Evolutionary conservation across 2,797 vertebrate genomes (phyloP).

Genomic region (Pangasius larnaudii): DNA sequence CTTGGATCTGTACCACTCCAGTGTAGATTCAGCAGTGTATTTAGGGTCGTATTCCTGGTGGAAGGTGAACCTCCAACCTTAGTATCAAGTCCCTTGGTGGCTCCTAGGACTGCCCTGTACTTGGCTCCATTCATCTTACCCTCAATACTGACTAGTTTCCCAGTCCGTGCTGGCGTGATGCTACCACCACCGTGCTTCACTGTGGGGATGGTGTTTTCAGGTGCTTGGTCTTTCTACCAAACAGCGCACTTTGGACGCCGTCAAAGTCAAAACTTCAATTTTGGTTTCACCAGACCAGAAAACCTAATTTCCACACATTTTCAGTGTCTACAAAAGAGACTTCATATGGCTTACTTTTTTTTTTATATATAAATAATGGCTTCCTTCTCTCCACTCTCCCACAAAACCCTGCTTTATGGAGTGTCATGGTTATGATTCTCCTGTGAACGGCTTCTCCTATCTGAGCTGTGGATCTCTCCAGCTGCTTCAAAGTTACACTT

Average conservation of each 20-base stretch:
- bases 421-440: not conserved
- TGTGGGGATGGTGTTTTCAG: not conserved
- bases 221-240: not conserved
- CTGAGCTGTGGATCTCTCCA: not conserved
- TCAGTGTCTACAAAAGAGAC: not conserved
- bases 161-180: not conserved
- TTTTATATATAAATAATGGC: not conserved
- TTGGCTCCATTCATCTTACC: not conserved
- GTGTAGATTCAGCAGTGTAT: not conserved
- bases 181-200: not conserved
- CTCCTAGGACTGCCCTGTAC: not conserved
- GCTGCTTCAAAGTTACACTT: not conserved
- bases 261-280: not conserved
- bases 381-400: not conserved
- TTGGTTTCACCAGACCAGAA: not conserved
- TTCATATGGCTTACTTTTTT: not conserved
- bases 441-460: not conserved
- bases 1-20: not conserved
- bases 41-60: not conserved
- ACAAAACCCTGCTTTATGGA: not conserved
- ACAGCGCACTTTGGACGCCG: not conserved
- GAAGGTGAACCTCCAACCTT: not conserved
- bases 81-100: not conserved
- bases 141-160: not conserved
- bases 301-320: not conserved